phyloP scores from a whole-genome alignment of 2,113 vertebrate genomes.

The Cinclus mexicanus region DNA sequence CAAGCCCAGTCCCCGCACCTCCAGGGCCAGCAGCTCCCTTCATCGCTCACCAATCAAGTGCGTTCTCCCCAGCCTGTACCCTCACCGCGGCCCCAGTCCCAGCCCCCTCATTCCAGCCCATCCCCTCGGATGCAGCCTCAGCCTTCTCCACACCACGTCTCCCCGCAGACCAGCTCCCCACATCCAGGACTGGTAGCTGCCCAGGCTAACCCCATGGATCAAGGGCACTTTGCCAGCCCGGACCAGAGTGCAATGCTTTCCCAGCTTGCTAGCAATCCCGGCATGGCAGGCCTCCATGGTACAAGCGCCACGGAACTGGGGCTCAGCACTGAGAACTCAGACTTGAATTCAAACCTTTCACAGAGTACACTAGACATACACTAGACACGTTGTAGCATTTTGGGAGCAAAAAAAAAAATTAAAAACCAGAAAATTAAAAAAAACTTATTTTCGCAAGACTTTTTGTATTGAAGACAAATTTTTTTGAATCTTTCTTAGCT shows the following conservation, averaged over 20 bases:
- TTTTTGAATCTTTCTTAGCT: conserved; percentile 85
- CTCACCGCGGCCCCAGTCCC: conserved; percentile 88
- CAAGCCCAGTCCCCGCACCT: conserved; percentile 88
- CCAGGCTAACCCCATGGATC: conserved; percentile 85
- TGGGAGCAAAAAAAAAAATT: conserved; percentile 85
- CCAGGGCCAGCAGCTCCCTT: conserved; percentile 88
- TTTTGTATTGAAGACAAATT: conserved; percentile 84
- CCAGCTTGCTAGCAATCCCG: conserved; percentile 84
- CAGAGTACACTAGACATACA: conserved; percentile 95
- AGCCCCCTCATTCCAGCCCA: conserved; percentile 86
- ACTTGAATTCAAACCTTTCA: conserved; percentile 92
- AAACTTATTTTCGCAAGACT: conserved; percentile 89
- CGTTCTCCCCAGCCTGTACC: conserved; percentile 93
- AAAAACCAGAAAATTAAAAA: conserved; percentile 67
- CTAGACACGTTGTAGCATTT: conserved; percentile 87
- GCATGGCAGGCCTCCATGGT: conserved; percentile 91
- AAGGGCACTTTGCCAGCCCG: conserved; percentile 87
- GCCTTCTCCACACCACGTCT: conserved; percentile 89
- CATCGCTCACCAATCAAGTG: conserved; percentile 92
- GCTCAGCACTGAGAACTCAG: conserved; percentile 84
- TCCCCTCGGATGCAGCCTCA: conserved; percentile 88
- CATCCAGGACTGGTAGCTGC: conserved; percentile 90
- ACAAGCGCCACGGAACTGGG: conserved; percentile 87
- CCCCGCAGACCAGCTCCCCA: conserved; percentile 94
- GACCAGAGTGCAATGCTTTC: conserved; percentile 94